phyloP scores from a whole-genome alignment of 2,113 vertebrate genomes.

The Noctilio leporinus region DNA sequence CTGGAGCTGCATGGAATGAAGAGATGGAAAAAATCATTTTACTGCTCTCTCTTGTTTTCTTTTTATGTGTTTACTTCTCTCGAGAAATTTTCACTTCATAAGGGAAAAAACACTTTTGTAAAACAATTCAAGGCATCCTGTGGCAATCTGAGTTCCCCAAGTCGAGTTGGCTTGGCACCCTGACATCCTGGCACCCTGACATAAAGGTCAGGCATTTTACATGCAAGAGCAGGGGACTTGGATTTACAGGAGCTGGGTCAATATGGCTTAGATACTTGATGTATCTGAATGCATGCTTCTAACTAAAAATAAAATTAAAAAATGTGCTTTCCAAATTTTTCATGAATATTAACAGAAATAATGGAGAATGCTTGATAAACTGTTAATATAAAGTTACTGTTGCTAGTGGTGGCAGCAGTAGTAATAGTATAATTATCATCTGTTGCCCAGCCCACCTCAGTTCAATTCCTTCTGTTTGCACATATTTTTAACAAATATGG shows the following conservation, averaged over 20 bases:
- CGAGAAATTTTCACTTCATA: background rate
- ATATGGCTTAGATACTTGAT: background rate
- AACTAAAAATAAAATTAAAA: background rate
- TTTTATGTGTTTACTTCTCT: background rate
- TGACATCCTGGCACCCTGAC: background rate
- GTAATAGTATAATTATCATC: background rate
- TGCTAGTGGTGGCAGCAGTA: background rate
- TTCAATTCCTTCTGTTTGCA: background rate
- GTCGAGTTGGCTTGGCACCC: background rate
- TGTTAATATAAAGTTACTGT: background rate
- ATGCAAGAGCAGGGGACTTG: background rate
- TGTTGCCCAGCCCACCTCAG: background rate
- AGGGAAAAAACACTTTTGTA: background rate
- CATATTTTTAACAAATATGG: background rate
- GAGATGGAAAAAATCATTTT: background rate
- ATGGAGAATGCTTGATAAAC: background rate
- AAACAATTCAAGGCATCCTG: background rate
- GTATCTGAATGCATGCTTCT: background rate
- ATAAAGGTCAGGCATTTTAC: background rate
- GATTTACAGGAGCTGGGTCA: background rate
- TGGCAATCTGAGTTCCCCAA: background rate
- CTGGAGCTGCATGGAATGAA: background rate
- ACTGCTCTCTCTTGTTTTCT: background rate
- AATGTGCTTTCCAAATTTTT: background rate
- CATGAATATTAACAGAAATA: background rate